phyloP scores from a whole-genome alignment of 2,113 vertebrate genomes.

The Empidonax traillii region DNA sequence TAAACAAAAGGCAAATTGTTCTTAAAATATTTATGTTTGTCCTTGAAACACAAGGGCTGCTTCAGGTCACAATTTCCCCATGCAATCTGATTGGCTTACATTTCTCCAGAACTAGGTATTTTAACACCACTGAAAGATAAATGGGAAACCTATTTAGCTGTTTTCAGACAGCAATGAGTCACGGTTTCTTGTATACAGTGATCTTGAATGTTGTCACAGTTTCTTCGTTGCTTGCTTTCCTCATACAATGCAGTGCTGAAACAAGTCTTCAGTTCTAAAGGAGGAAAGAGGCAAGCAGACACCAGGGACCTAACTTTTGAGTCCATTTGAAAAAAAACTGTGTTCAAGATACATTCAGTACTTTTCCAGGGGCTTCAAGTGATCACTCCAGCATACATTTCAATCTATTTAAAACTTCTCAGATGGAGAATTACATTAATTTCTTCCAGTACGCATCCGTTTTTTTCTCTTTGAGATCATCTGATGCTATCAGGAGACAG shows the following conservation, averaged over 20 bases:
- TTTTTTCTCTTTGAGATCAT: neutral
- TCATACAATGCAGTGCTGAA: neutral
- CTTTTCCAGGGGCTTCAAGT: neutral
- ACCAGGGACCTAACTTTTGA: neutral
- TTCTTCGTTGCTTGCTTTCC: neutral
- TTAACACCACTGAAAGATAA: neutral
- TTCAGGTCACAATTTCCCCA: neutral
- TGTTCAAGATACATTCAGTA: neutral
- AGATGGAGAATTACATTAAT: neutral
- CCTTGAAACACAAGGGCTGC: neutral
- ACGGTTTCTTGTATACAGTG: neutral
- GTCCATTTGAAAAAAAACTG: neutral
- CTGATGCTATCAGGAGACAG: neutral
- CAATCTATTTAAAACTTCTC: neutral
- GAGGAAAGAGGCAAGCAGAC: neutral
- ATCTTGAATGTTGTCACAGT: neutral
- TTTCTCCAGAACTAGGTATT: neutral
- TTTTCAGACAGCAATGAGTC: neutral
- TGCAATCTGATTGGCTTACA: neutral
- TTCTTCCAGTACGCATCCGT: neutral
- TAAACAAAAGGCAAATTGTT: neutral
- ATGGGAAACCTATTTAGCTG: neutral
- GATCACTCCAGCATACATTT: neutral
- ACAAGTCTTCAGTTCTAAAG: neutral
- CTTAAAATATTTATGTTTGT: neutral